Evolutionary conservation across 2,888 invertebrate genomes (phyloP).

Genomic region (Deilephila elpenor): DNA sequence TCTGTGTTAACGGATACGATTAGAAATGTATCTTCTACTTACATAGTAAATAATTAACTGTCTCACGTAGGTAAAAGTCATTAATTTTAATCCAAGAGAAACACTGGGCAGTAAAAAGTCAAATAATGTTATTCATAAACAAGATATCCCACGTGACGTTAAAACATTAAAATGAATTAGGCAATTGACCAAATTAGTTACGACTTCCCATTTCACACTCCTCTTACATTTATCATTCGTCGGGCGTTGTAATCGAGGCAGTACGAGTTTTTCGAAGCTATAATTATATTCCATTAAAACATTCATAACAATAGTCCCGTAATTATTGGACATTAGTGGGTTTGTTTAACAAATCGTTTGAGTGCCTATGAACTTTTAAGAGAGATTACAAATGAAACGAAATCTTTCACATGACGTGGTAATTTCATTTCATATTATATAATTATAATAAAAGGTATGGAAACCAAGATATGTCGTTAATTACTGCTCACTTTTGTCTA

Average conservation of each 20-base stretch:
- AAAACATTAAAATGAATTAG: not conserved
- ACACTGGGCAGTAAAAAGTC: too few relatives aligned
- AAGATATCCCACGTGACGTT: not conserved
- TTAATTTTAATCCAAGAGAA: too few relatives aligned
- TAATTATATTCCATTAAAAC: not conserved
- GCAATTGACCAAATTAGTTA: slow-evolving; percentile 2
- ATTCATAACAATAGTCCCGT: not conserved
- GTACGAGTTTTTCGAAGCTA: not conserved
- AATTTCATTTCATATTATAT: too few relatives aligned
- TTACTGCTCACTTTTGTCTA: too few relatives aligned
- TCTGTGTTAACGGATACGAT: not conserved
- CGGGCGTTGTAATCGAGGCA: not conserved
- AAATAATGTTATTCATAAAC: not conserved
- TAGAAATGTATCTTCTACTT: not conserved
- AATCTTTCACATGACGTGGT: too few relatives aligned
- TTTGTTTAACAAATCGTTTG: not conserved
- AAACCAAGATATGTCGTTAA: too few relatives aligned
- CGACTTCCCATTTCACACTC: not conserved
- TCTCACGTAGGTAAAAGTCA: too few relatives aligned
- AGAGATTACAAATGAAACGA: too few relatives aligned
- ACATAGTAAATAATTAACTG: too few relatives aligned
- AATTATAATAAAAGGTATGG: too few relatives aligned
- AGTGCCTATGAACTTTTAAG: not conserved
- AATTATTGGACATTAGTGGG: not conserved
- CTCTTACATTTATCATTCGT: slow-evolving; percentile 2